Base-by-base conservation (phyloP, 2,888 invertebrate species). In the Polyommatus iphigenia region DNA sequence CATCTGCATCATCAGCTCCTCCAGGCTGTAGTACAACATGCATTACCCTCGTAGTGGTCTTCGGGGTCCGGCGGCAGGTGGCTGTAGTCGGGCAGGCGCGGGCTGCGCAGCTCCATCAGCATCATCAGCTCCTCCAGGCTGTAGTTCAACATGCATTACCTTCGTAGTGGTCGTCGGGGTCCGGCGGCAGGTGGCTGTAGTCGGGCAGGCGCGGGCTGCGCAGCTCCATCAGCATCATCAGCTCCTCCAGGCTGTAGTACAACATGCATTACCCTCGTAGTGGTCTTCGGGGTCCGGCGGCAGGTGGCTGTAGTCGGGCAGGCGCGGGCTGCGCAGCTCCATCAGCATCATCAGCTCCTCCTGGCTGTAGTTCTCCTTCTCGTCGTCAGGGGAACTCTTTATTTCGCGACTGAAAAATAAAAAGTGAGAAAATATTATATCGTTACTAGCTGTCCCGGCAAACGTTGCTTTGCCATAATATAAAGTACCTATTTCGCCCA, bases 181-280 rank as follows among this genome's bases (percentile, higher is more conserved):
- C 92, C 0, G 93, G 92, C 7, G 93, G 93, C 32, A 92, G 82
- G 78, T 93, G 93, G 0, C 92, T 85, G 84, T 92, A 93, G 77
- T 93, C 93, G 0, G 91, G 89, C 20, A 91, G 85, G 80, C 88
- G 89, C 1, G 92, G 92, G 80, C 93, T 93, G 80, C 87, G 88
- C 59, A 90, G 79, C 71, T 90, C 89, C 0, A 82, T 81, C 0
- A 85, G 83, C 1, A 81, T 46, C 1, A 83, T 81, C 10, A 82
- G 84, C 32, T 86, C 81, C 78, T 85, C 80, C 46, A 82, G 81
- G 1, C 81, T 82, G 72, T 80, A 78, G 77, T 82, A n/a, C n/a
- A n/a, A n/a, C n/a, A n/a, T n/a, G n/a, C n/a, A n/a, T n/a, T 81
- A 84, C 83, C 84, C 79, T 82, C 84, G 78, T 79, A 81, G 46